Evolutionary conservation across 2,888 invertebrate species (phyloP).

Genomic region (Arctia plantaginis): DNA sequence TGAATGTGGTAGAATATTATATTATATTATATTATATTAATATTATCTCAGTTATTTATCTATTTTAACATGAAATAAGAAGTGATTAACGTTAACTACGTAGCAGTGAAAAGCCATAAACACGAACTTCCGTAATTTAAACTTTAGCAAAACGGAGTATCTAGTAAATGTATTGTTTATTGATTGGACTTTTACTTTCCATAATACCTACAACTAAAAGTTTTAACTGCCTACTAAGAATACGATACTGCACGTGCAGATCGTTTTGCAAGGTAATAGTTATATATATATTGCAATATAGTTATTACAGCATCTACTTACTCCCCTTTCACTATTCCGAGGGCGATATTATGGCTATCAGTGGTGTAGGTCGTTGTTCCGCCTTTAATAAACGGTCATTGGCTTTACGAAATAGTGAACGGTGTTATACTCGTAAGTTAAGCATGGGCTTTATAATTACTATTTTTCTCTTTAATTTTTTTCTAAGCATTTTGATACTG

Average conservation of each 20-base stretch:
- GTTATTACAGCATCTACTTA: conserved; percentile 21
- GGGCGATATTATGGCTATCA: conserved; percentile 21
- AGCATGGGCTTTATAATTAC: background rate
- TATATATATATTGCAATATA: too few species aligned
- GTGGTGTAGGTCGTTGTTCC: conserved; percentile 24
- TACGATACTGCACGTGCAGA: conserved; percentile 9
- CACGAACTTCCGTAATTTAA: background rate
- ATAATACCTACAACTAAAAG: background rate
- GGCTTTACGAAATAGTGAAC: conserved; percentile 7
- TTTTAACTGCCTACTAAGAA: conserved; percentile 6
- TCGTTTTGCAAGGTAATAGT: conserved; percentile 14
- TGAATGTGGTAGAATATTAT: too few species aligned
- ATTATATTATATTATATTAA: too few species aligned
- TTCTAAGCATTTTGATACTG: background rate
- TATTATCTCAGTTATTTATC: too few species aligned
- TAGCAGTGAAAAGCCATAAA: too few species aligned
- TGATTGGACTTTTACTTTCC: background rate
- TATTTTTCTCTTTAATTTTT: background rate
- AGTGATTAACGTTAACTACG: too few species aligned
- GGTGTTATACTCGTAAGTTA: background rate
- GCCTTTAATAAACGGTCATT: conserved; percentile 19
- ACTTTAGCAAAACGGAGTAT: background rate
- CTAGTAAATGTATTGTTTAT: background rate
- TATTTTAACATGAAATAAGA: too few species aligned
- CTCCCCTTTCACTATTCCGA: conserved; percentile 32